Base-by-base conservation (phyloP, 1,140 invertebrate species). In the Drosophila dunni region DNA sequence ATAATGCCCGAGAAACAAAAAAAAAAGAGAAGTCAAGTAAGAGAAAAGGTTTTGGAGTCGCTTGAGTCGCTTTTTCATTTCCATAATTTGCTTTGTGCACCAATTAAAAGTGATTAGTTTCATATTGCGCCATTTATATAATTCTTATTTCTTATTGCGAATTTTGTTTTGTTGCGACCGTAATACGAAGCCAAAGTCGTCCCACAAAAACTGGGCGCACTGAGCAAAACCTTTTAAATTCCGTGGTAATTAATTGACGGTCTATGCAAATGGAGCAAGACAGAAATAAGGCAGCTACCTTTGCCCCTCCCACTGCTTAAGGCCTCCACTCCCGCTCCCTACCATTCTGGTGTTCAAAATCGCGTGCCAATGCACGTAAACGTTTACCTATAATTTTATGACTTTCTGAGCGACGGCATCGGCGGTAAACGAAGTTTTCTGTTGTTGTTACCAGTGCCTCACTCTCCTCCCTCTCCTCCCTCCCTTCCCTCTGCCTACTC, bases 311-410 rank as follows among this genome's bases (percentile, higher is more conserved):
- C 9, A 10, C 6, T 17, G 33, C 33, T 2, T 11, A 10, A 29
- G 10, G 17, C 13, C 11, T 34, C 20, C 9, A 5, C n/a, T 11
- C 36, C 0, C 62, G 13, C 8, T 34, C 36, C 33, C 13, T 42
- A 2, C 42, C 10, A 56, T 15, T 66, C 17, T 9, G 48, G 13
- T 20, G 24, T 6, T 0, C 24, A 29, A 29, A 29, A 61, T 75
- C 48, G 73, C 54, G 60, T 75, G 76, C 69, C 78, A 66, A 83
- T 84, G 81, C 84, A 88, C 84, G 84, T 88, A 88, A 89, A 82
- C 84, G 84, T 84, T 88, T 89, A 84, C 84, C 84, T 88, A 89
- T 88, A 88, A 88, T 89, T 88, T 88, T 89, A 89, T 88, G 84
- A 89, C 84, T 89, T 88, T 84, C 73, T 69, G 80, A 78, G 68